These are phyloP conservation scores for Pimephales promelas DNA, from an alignment of 2,113 vertebrate species.

Conservation along the genomic window DNA sequence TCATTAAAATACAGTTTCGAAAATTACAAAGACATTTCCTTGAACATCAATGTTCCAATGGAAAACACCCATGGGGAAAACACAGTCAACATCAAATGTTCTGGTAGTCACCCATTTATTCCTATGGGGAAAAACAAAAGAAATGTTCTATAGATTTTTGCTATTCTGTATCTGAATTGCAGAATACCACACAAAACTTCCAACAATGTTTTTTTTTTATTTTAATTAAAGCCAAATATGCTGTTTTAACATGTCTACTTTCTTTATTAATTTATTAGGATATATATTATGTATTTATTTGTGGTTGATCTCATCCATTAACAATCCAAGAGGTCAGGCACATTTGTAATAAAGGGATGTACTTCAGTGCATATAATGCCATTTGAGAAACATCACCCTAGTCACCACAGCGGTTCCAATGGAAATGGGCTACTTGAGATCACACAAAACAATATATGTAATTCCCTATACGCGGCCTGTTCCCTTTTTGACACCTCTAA, in stretches of 20 bases:
- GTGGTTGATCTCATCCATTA: background rate
- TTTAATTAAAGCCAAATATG: background rate
- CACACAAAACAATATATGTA: slow-evolving; percentile 8
- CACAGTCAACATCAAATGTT: background rate
- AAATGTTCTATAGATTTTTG: background rate
- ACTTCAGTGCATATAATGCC: background rate
- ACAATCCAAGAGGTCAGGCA: background rate
- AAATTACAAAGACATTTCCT: background rate
- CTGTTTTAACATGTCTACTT: background rate
- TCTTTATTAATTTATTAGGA: background rate
- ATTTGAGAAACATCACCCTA: background rate
- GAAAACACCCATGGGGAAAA: background rate
- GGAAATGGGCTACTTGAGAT: slow-evolving; percentile 8
- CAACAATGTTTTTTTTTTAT: background rate
- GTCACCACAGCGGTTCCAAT: background rate
- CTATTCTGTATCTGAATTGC: background rate
- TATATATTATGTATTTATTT: background rate
- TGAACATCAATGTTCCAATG: background rate
- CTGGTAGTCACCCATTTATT: background rate
- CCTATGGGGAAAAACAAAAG: background rate
- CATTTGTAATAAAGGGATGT: background rate
- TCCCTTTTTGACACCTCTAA: slow-evolving; percentile 25
- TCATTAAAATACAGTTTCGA: background rate
- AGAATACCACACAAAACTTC: background rate
- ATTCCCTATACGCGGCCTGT: background rate